These are phyloP conservation scores for Oreochromis spilurus DNA, from an alignment of 2,113 vertebrate species.

Conservation along the genomic window DNA sequence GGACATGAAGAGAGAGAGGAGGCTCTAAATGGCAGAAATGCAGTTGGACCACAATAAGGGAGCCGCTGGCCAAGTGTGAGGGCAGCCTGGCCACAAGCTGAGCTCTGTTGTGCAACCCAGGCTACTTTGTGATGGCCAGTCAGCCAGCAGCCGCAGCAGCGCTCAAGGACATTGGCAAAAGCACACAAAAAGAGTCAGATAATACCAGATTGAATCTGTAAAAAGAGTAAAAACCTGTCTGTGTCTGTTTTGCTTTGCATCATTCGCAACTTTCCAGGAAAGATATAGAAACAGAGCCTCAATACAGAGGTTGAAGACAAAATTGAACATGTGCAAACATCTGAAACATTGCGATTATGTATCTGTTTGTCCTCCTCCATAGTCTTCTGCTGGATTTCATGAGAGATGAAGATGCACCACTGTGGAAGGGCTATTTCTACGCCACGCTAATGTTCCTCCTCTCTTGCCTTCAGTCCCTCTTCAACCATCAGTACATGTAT, in stretches of 20 bases:
- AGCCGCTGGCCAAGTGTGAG: constrained; percentile 66
- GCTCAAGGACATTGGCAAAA: constrained; percentile 17
- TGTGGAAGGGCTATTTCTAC: constrained; percentile 87
- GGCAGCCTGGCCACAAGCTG: constrained; percentile 46
- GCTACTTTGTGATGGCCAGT: constrained; percentile 25
- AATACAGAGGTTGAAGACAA: not conserved
- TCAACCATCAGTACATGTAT: constrained; percentile 88
- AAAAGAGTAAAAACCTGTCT: not conserved
- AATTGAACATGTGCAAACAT: not conserved
- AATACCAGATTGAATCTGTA: not conserved
- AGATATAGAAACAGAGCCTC: not conserved
- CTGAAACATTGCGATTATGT: not conserved
- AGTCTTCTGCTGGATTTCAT: constrained; percentile 88
- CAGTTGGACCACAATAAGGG: constrained; percentile 63
- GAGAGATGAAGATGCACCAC: constrained; percentile 66
- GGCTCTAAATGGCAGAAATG: constrained; percentile 64
- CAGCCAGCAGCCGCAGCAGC: constrained; percentile 34
- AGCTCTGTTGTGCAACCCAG: constrained; percentile 51
- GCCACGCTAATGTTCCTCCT: constrained; percentile 80
- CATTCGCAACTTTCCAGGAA: constrained; percentile 4
- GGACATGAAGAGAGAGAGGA: constrained; percentile 33
- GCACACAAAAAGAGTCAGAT: constrained; percentile 15
- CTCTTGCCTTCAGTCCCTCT: constrained; percentile 86
- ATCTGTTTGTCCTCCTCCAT: not conserved
- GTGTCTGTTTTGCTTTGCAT: not conserved